Evolutionary conservation across 2,888 invertebrate genomes (phyloP), one percentile per base, ranked within the genome.

Genomic region (Tholera decimalis): DNA sequence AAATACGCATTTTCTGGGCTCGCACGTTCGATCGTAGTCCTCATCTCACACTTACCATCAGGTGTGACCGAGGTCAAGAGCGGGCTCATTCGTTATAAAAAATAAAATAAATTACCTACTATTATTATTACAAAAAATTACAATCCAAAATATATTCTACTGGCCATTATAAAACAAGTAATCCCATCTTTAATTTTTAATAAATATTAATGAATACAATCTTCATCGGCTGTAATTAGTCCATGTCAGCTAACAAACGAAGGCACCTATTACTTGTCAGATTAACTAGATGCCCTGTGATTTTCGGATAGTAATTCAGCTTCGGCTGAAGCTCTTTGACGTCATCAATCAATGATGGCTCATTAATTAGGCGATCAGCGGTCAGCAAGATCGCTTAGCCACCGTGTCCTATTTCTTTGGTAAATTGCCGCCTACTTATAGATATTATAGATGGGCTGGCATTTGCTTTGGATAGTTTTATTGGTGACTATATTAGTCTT

Each of bases 341-440:
- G 50, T 54, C 66, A 79, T 80, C 60, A 79, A 80, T 80, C 74
- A 80, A 41, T 33, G 37, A 41, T 41, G 20, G 37, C 54, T 65
- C 70, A 81, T 81, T 76, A 76, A 75, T 80, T 78, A 79, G 60
- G 55, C 49, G 30, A 55, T 47, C 26, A 39, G 20, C 33, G 59
- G 57, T 57, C 37, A 57, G 39, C 60, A 56, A 44, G 44, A 59
- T 28, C 58, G 56, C 53, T 62, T 53, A 41, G 41, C 26, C 18
- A n/a, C 18, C 28, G 41, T 77, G 73, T 73, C 70, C 77, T 62
- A 73, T 59, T 62, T 77, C 59, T 77, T 73, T 35, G 39, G 44
- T 30, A 26, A n/a, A 77, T 35, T 51, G n/a, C 56, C 22, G 33
- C 28, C 20, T 28, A 56, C 22, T 24, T n/a, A 35, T 58, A 41